These are phyloP conservation scores for Mesocentrotus franciscanus DNA, from an alignment of 53 echinoderm and acorn worm genomes.

Conservation along the genomic window DNA sequence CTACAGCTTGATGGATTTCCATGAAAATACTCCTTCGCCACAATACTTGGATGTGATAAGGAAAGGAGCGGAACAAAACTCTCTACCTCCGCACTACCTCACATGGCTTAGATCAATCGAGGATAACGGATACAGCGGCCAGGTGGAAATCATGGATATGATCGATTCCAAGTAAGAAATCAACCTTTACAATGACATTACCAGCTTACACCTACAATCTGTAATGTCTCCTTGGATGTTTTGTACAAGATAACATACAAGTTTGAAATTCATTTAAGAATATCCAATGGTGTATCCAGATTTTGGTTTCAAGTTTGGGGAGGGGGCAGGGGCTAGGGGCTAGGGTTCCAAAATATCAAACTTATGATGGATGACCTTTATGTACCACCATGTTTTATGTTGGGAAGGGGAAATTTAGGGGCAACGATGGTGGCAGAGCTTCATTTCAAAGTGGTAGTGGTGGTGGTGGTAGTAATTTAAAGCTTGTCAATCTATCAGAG, in stretches of 20 bases:
- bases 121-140: conserved; percentile 73
- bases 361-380: too few relatives aligned
- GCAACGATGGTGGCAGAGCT: too few relatives aligned
- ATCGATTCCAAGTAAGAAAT: conserved; percentile 29
- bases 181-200: too few relatives aligned
- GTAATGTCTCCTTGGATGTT: too few relatives aligned
- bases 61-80: conserved; percentile 70
- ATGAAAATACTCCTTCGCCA: conserved; percentile 60
- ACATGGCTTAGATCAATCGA: conserved; percentile 52
- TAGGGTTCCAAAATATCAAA: too few relatives aligned
- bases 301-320: neutral
- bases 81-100: conserved; percentile 60
- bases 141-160: neutral
- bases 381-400: too few relatives aligned
- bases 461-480: too few relatives aligned
- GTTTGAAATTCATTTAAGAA: neutral
- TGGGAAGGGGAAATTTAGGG: too few relatives aligned
- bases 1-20: conserved; percentile 50
- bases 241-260: too few relatives aligned
- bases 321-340: neutral
- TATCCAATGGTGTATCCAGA: neutral
- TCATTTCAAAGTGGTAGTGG: too few relatives aligned
- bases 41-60: conserved; percentile 71
- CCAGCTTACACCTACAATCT: too few relatives aligned
- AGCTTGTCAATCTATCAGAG: too few relatives aligned